Evolutionary conservation across 37 sponge, comb jelly and placozoan genomes (phyloP).

Genomic region (Hexactinellida sp.): DNA sequence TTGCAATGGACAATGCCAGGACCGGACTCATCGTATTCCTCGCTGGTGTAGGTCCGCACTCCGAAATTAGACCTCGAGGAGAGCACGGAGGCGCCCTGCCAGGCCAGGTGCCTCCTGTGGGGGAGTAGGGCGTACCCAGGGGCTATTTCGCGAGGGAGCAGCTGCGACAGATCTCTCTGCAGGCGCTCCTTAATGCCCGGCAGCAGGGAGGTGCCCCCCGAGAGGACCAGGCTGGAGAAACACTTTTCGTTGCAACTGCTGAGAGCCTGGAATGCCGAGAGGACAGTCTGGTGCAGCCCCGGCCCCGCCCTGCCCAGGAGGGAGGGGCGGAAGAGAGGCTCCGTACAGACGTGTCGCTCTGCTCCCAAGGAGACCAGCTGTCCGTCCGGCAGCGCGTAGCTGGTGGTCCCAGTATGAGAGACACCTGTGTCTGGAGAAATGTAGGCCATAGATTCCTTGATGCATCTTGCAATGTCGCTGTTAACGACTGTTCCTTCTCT

Average conservation of each 20-base stretch:
- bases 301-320: not conserved
- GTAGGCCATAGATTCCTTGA: not conserved
- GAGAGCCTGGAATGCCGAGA: not conserved
- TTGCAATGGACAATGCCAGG: not conserved
- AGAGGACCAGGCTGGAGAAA: not conserved
- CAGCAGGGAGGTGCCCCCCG: not conserved
- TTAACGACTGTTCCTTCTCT: not conserved
- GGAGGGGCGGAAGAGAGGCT: not conserved
- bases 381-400: not conserved
- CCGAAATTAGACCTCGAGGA: not conserved
- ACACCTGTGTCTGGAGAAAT: not conserved
- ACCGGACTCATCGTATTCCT: not conserved
- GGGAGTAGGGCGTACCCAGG: not conserved
- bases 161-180: not conserved
- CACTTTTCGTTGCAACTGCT: not conserved
- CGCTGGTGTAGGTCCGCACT: not conserved
- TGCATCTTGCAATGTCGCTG: not conserved
- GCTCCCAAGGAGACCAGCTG: not conserved
- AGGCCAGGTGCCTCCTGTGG: not conserved
- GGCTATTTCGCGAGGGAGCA: not conserved
- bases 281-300: not conserved
- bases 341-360: not conserved
- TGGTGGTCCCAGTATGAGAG: not conserved
- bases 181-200: not conserved
- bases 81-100: not conserved